A percentile compares a stretch with the other conserved stretches of the same genome.
Conservation (phyloP, 1,140 invertebrate species). For the Sycobia sp. region DNA sequence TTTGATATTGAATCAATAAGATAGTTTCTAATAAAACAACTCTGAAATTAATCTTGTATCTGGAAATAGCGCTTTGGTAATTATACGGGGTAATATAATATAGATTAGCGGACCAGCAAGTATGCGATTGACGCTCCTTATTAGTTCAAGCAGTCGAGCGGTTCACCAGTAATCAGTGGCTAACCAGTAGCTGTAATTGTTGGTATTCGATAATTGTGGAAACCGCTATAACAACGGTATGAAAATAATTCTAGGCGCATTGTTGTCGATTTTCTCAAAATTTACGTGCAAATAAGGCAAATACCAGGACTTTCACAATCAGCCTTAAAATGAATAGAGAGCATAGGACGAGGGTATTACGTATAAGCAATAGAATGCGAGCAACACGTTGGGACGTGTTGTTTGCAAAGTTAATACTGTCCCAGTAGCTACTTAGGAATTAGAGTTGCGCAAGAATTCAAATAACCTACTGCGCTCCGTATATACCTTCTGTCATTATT, state of each 20-base stretch:
- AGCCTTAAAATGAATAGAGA: too few species aligned
- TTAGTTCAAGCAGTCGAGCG: constrained; percentile 17
- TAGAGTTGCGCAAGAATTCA: constrained; percentile 30
- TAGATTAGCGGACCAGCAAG: constrained; percentile 30
- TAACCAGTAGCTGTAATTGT: constrained; percentile 30
- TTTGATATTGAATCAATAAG: too few species aligned
- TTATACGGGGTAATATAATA: constrained; percentile 28
- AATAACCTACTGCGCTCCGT: constrained; percentile 8
- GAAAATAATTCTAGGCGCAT: constrained; percentile 26
- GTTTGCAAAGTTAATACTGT: constrained; percentile 33
- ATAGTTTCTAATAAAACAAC: too few species aligned
- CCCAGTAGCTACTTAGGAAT: constrained; percentile 28
- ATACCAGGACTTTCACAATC: background rate
- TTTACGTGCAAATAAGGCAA: constrained; percentile 7
- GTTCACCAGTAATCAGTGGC: constrained; percentile 10
- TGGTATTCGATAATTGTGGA: constrained; percentile 30
- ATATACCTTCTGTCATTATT: constrained; percentile 1
- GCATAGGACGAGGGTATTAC: background rate
- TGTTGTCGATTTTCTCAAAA: constrained; percentile 17
- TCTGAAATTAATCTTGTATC: too few species aligned
- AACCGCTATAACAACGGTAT: constrained; percentile 4
- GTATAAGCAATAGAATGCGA: constrained; percentile 1
- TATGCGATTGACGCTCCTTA: constrained; percentile 32
- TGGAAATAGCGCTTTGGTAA: constrained; percentile 2
- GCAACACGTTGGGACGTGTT: constrained; percentile 29